Percentiles rank a stretch among this genome's conserved stretches.
Evolutionary conservation across 1,140 invertebrate genomes (phyloP).

Genomic region (Zaprionus capensis): DNA sequence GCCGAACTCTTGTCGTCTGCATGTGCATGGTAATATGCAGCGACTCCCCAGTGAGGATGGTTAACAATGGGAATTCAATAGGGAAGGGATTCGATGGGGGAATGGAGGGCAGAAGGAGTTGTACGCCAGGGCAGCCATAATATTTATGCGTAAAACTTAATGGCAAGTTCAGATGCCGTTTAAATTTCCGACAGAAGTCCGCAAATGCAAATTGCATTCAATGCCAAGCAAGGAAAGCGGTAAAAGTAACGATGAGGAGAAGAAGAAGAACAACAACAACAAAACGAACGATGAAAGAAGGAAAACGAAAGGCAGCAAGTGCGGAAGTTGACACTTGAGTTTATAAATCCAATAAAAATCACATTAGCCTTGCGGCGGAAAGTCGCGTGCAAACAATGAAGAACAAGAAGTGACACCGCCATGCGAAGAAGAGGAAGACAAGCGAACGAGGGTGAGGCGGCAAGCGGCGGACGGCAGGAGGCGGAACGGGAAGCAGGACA

Average conservation of each 20-base stretch:
- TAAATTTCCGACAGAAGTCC: slow-evolving; percentile 37
- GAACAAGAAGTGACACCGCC: slow-evolving; percentile 51
- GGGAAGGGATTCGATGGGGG: slow-evolving; percentile 15
- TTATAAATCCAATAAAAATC: slow-evolving; percentile 79
- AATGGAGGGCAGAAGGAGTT: background rate
- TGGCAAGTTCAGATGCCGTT: slow-evolving; percentile 40
- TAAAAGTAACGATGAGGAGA: too few relatives aligned
- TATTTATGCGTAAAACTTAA: slow-evolving; percentile 55
- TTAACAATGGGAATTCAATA: slow-evolving; percentile 58
- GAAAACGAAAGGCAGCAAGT: slow-evolving; percentile 25
- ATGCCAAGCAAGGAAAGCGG: background rate
- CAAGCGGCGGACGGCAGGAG: background rate
- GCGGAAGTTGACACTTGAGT: slow-evolving; percentile 71
- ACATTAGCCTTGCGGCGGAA: slow-evolving; percentile 71
- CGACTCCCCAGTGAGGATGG: slow-evolving; percentile 19
- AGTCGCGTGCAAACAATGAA: slow-evolving; percentile 57
- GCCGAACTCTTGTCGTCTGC: slow-evolving; percentile 15
- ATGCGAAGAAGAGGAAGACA: background rate
- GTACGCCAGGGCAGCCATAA: slow-evolving; percentile 19
- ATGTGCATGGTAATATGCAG: slow-evolving; percentile 39
- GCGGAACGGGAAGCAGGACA: background rate
- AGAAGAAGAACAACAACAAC: too few relatives aligned
- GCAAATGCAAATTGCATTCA: slow-evolving; percentile 37
- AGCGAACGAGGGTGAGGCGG: background rate
- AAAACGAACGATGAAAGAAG: slow-evolving; percentile 8